A percentile compares a stretch with the other conserved stretches of the same genome.
Evolutionary conservation across 2,113 vertebrate species (phyloP).

Genomic region (Rafetus swinhoei): DNA sequence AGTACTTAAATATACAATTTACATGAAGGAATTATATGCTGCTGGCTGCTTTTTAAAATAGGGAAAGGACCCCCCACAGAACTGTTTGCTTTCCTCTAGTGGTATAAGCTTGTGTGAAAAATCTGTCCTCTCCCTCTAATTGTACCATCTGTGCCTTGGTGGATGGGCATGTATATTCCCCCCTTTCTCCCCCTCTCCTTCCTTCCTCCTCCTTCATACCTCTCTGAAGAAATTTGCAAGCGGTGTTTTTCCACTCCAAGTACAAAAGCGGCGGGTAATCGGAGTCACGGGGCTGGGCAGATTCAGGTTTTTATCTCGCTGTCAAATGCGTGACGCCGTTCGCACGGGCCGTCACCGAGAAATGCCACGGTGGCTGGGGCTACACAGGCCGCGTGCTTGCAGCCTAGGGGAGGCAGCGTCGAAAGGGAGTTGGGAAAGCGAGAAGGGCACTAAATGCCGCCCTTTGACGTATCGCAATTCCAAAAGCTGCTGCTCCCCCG

Average conservation of each 20-base stretch:
- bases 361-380: background rate
- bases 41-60: constrained; percentile 41
- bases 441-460: background rate
- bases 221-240: background rate
- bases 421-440: background rate
- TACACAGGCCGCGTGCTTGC: background rate
- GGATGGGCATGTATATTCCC: fast-evolving
- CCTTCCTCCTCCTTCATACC: background rate
- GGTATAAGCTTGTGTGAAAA: constrained; percentile 22
- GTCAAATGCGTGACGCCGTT: background rate
- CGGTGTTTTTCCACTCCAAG: fast-evolving
- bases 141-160: constrained; percentile 22
- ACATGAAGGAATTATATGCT: constrained; percentile 48
- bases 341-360: background rate
- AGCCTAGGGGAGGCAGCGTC: background rate
- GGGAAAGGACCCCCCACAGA: constrained; percentile 46
- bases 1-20: constrained; percentile 32
- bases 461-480: background rate
- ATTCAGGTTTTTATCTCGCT: background rate
- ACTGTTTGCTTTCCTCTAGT: constrained; percentile 33
- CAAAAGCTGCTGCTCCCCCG: background rate
- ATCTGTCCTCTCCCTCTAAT: constrained; percentile 32
- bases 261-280: background rate
- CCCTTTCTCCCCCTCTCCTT: fast-evolving
- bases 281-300: background rate